Percentiles rank a stretch among this genome's conserved stretches.
These are phyloP conservation scores for Leptinotarsa haldemani DNA, from an alignment of 2,888 invertebrate species.

Conservation along the genomic window DNA sequence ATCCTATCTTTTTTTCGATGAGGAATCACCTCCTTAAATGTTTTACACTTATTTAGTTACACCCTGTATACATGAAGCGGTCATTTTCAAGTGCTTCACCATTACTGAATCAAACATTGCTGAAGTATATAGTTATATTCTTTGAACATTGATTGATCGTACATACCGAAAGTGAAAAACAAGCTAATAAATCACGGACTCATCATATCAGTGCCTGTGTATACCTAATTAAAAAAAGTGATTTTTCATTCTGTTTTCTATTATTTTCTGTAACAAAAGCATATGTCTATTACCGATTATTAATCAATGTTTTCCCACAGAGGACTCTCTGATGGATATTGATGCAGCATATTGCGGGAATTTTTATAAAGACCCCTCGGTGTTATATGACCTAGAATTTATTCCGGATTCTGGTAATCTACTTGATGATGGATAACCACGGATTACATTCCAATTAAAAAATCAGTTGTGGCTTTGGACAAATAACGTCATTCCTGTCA, in stretches of 20 bases:
- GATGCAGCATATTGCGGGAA: neutral
- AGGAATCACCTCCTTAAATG: too few species aligned
- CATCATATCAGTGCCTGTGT: slow-evolving; percentile 1
- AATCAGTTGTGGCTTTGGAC: too few species aligned
- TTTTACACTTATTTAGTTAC: too few species aligned
- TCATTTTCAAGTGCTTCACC: too few species aligned
- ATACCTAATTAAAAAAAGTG: slow-evolving; percentile 40
- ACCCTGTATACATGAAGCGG: too few species aligned
- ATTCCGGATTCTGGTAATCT: neutral
- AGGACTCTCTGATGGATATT: neutral
- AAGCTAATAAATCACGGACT: slow-evolving; percentile 8
- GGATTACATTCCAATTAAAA: neutral
- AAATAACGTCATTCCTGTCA: too few species aligned
- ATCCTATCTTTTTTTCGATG: too few species aligned
- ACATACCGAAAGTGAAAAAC: neutral
- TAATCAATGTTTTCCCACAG: slow-evolving; percentile 39
- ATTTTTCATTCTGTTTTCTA: slow-evolving; percentile 42
- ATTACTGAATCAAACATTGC: too few species aligned
- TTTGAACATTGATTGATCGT: too few species aligned
- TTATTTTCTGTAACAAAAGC: slow-evolving; percentile 34
- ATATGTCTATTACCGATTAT: slow-evolving; percentile 34
- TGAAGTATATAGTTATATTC: too few species aligned
- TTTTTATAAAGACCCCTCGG: slow-evolving; percentile 9
- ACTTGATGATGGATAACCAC: neutral
- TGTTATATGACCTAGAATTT: neutral